Percentiles rank a stretch among this genome's conserved stretches.
These are phyloP conservation scores for Carabus problematicus DNA, from an alignment of 2,888 invertebrate species.

Conservation along the genomic window DNA sequence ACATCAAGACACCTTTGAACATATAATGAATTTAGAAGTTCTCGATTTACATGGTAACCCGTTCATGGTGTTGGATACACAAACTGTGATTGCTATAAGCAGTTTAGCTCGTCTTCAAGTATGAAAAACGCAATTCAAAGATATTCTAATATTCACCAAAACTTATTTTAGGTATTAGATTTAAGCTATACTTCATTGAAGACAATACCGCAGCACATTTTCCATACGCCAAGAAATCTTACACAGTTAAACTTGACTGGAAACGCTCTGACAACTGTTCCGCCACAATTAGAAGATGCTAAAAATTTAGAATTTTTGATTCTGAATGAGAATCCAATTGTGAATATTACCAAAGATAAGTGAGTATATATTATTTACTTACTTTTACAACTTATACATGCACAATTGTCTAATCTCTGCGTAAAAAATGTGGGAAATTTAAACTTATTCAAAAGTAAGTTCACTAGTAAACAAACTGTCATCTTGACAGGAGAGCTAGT, in stretches of 20 bases:
- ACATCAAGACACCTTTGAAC: constrained; percentile 78
- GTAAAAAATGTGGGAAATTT: too few relatives aligned
- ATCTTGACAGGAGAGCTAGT: background rate
- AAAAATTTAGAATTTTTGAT: constrained; percentile 67
- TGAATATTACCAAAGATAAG: constrained; percentile 61
- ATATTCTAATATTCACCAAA: constrained; percentile 17
- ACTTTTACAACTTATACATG: background rate
- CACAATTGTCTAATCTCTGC: background rate
- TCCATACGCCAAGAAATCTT: constrained; percentile 72
- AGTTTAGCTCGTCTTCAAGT: constrained; percentile 72
- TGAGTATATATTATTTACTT: constrained; percentile 47
- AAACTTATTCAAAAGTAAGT: too few relatives aligned
- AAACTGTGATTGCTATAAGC: constrained; percentile 70
- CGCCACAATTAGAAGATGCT: constrained; percentile 68
- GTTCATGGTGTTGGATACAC: constrained; percentile 69
- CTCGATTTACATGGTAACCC: constrained; percentile 79
- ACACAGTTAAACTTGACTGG: constrained; percentile 71
- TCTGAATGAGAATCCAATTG: constrained; percentile 75
- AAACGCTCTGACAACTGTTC: constrained; percentile 64
- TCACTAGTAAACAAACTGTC: background rate
- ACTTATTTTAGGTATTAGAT: constrained; percentile 66
- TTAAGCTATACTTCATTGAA: constrained; percentile 71
- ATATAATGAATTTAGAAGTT: constrained; percentile 68
- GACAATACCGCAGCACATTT: constrained; percentile 68
- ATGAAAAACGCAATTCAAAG: constrained; percentile 18